These are phyloP conservation scores for Tachysurus vachellii DNA, from an alignment of 2,113 vertebrate genomes.

Conservation along the genomic window DNA sequence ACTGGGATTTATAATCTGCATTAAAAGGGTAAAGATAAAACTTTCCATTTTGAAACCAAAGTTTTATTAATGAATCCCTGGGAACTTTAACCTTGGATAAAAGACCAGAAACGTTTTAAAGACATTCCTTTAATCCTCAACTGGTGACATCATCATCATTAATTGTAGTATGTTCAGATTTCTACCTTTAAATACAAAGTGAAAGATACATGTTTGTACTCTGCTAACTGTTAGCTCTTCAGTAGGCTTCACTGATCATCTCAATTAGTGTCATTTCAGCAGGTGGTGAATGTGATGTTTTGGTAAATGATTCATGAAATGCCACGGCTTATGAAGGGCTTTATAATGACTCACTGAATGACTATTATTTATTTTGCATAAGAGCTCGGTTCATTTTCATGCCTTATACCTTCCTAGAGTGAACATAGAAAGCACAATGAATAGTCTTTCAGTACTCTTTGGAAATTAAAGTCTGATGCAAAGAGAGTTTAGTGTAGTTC, in stretches of 20 bases:
- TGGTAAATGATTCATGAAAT: background rate
- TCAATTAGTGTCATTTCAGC: background rate
- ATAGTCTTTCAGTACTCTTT: background rate
- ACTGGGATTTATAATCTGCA: too few species aligned
- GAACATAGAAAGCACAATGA: background rate
- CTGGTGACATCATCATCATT: too few species aligned
- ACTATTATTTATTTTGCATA: background rate
- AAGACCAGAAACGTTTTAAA: background rate
- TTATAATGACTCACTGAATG: background rate
- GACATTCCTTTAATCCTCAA: background rate
- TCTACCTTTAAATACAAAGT: too few species aligned
- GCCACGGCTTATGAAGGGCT: background rate
- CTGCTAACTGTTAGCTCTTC: background rate
- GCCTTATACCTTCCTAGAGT: background rate
- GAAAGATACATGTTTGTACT: background rate
- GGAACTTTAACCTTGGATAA: background rate
- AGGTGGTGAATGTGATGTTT: too few species aligned
- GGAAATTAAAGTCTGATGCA: background rate
- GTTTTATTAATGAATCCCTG: too few species aligned
- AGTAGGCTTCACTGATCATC: background rate
- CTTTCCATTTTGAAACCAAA: too few species aligned
- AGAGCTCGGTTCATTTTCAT: background rate
- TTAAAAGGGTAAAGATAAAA: too few species aligned
- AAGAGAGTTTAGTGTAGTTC: background rate
- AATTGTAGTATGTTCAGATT: too few species aligned